Percentiles rank a stretch among this genome's conserved stretches.
Evolutionary conservation across 2,113 vertebrate species (phyloP).

Genomic region (Ancistrus triradiatus): DNA sequence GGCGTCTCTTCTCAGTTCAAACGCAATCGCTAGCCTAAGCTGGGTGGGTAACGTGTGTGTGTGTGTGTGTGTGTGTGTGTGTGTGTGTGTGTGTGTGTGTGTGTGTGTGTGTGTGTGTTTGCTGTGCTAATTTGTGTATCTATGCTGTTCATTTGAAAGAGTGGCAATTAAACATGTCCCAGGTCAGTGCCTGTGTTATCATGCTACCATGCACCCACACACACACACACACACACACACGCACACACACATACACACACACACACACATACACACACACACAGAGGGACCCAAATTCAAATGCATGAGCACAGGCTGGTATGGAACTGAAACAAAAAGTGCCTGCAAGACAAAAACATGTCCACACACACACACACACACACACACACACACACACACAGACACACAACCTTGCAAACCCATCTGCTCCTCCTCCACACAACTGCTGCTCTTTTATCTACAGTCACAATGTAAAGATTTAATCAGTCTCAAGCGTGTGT

Average conservation of each 20-base stretch:
- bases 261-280: constrained; percentile 4
- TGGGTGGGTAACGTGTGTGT: too few relatives aligned
- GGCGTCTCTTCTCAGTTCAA: too few relatives aligned
- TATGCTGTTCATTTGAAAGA: too few relatives aligned
- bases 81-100: constrained; percentile 14
- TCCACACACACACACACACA: neutral
- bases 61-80: neutral
- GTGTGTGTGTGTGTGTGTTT: constrained; percentile 17
- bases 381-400: neutral
- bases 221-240: too few relatives aligned
- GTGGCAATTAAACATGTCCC: too few relatives aligned
- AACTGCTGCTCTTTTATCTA: constrained; percentile 24
- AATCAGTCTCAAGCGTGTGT: constrained; percentile 11
- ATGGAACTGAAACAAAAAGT: too few relatives aligned
- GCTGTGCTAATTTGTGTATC: constrained; percentile 3
- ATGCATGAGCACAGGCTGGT: neutral
- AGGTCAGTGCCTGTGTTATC: too few relatives aligned
- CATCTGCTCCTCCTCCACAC: constrained; percentile 28
- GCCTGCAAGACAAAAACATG: too few relatives aligned
- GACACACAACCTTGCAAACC: neutral
- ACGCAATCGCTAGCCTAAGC: too few relatives aligned
- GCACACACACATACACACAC: constrained; percentile 2
- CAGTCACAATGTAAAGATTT: constrained; percentile 20
- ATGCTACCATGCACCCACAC: neutral
- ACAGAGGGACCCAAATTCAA: neutral